phyloP scores from a whole-genome alignment of 2,797 vertebrate species.

The Pseudochirops corinnae region DNA sequence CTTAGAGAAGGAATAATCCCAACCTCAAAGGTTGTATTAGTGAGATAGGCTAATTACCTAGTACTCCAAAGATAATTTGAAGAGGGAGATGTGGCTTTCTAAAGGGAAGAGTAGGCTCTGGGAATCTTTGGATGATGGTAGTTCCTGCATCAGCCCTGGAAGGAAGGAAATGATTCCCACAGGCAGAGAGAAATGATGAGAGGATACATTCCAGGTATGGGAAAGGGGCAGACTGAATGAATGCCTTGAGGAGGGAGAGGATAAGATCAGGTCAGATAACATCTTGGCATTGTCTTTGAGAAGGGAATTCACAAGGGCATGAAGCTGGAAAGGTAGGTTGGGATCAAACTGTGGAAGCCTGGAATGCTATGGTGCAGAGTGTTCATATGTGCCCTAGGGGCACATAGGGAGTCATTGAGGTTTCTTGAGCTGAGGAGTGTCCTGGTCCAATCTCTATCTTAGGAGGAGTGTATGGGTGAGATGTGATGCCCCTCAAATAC shows the following conservation, averaged over 20 bases:
- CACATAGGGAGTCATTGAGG: not conserved
- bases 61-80: not conserved
- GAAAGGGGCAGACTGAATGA: not conserved
- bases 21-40: not conserved
- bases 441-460: not conserved
- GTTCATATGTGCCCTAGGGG: not conserved
- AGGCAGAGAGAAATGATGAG: not conserved
- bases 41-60: not conserved
- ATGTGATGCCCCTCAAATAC: not conserved
- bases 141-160: not conserved
- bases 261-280: not conserved
- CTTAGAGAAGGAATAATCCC: not conserved
- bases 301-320: not conserved
- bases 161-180: not conserved
- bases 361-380: not conserved
- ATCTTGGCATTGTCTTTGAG: not conserved
- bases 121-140: not conserved
- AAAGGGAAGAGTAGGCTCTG: not conserved
- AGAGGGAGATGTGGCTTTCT: not conserved
- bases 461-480: not conserved
- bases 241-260: not conserved
- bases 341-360: not conserved
- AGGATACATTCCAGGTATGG: not conserved
- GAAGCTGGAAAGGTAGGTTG: not conserved
- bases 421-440: not conserved